Conservation (phyloP, 2,113 vertebrate species). For the Sisor rabdophorus region DNA sequence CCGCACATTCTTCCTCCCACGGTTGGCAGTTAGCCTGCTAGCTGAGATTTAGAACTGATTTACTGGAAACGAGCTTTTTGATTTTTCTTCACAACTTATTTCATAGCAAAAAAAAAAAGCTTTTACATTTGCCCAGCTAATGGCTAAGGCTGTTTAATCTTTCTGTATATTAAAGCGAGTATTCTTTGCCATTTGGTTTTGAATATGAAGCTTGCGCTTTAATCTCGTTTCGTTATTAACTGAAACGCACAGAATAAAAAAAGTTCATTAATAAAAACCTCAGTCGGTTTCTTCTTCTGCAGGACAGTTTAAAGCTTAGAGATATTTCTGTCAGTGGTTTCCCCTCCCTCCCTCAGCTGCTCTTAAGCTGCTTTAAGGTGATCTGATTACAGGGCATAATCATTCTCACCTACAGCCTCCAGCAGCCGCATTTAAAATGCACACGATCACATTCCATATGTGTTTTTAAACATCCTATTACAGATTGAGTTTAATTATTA, state of each 20-base stretch:
- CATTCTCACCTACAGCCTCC: no score
- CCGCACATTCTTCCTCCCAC: neutral
- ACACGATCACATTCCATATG: no score
- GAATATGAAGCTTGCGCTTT: neutral
- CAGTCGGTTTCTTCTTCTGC: neutral
- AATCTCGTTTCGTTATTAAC: neutral
- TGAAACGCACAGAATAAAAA: no score
- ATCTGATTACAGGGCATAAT: no score
- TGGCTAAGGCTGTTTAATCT: neutral
- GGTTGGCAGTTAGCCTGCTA: slow-evolving; percentile 1
- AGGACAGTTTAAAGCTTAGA: no score
- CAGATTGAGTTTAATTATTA: no score
- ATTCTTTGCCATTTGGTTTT: neutral
- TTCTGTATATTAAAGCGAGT: neutral
- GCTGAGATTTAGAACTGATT: neutral
- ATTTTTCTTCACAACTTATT: neutral
- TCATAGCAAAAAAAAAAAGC: neutral
- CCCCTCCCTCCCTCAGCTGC: no score
- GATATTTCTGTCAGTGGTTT: no score
- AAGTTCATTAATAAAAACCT: neutral
- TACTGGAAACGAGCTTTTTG: neutral
- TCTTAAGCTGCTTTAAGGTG: no score
- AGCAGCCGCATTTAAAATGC: no score
- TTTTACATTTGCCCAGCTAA: neutral
- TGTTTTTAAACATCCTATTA: no score